Percentiles rank a stretch among this genome's conserved stretches.
Evolutionary conservation across 2,797 vertebrate genomes (phyloP).

Genomic region (Enoplosus armatus): DNA sequence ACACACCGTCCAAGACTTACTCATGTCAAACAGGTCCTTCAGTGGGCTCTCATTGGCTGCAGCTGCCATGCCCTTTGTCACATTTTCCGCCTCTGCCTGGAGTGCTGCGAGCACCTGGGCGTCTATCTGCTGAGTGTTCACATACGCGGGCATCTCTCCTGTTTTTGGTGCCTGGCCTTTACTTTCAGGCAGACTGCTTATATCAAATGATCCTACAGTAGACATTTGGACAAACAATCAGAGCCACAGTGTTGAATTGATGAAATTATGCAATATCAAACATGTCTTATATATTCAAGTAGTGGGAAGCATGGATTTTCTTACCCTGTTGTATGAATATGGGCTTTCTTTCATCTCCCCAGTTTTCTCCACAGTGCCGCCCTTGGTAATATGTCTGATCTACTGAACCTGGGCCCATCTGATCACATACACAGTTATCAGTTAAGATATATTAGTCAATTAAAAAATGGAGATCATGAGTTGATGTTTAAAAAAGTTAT

Average conservation of each 20-base stretch:
- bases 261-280: constrained; percentile 2
- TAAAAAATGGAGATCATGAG: neutral
- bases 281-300: neutral
- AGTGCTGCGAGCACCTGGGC: constrained; percentile 86
- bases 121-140: constrained; percentile 94
- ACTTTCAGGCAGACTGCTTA: constrained; percentile 86
- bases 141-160: constrained; percentile 89
- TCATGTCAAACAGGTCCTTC: constrained; percentile 99
- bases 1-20: constrained; percentile 82
- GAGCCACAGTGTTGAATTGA: neutral
- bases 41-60: constrained; percentile 87
- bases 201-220: constrained; percentile 90
- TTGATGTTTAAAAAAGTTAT: neutral
- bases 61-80: constrained; percentile 77
- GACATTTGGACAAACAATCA: constrained; percentile 46
- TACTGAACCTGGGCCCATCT: constrained; percentile 85
- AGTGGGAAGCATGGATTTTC: neutral
- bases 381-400: constrained; percentile 97
- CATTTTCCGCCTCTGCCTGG: constrained; percentile 84
- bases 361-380: constrained; percentile 87
- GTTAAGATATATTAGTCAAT: neutral
- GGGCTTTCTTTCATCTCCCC: constrained; percentile 87
- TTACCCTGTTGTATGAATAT: constrained; percentile 90
- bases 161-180: constrained; percentile 79
- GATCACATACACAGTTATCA: constrained; percentile 59